A percentile compares a stretch with the other conserved stretches of the same genome.
phyloP scores from a whole-genome alignment of 2,797 vertebrate species.

The Sebastes baramenuke region DNA sequence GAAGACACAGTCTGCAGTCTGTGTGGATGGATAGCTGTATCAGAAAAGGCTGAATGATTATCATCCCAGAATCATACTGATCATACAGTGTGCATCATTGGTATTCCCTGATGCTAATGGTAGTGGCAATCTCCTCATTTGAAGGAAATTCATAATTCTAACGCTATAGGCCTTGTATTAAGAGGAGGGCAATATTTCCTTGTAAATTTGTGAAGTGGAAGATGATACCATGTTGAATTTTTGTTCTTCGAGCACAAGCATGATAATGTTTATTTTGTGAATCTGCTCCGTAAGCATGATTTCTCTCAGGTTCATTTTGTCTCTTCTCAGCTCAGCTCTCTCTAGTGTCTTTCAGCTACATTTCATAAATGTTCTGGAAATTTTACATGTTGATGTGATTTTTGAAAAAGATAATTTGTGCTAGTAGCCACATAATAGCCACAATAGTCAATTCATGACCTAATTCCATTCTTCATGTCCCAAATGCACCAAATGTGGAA shows the following conservation, averaged over 20 bases:
- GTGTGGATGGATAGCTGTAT: conserved; percentile 31
- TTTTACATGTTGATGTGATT: not conserved
- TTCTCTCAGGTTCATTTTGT: conserved; percentile 37
- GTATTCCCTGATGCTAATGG: conserved; percentile 53
- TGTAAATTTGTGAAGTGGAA: conserved; percentile 74
- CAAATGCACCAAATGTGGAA: not conserved
- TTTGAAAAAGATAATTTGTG: not conserved
- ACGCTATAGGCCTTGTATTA: conserved; percentile 55
- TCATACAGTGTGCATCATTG: conserved; percentile 40
- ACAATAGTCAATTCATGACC: not conserved
- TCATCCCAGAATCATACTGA: conserved; percentile 30
- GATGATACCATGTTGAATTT: conserved; percentile 63
- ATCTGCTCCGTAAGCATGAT: conserved; percentile 50
- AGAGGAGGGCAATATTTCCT: conserved; percentile 64
- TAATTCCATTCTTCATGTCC: not conserved
- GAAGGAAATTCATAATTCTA: conserved; percentile 56
- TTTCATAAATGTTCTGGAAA: not conserved
- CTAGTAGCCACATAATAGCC: not conserved
- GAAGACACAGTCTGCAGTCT: conserved; percentile 33
- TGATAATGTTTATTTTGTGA: not conserved
- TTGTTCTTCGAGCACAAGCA: conserved; percentile 35
- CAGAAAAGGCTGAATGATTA: conserved; percentile 56
- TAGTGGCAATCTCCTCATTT: conserved; percentile 62
- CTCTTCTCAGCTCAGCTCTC: conserved; percentile 47
- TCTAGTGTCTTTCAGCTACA: not conserved